Evolutionary conservation across 2,113 vertebrate species (phyloP).

Genomic region (Campylomormyrus numenius): DNA sequence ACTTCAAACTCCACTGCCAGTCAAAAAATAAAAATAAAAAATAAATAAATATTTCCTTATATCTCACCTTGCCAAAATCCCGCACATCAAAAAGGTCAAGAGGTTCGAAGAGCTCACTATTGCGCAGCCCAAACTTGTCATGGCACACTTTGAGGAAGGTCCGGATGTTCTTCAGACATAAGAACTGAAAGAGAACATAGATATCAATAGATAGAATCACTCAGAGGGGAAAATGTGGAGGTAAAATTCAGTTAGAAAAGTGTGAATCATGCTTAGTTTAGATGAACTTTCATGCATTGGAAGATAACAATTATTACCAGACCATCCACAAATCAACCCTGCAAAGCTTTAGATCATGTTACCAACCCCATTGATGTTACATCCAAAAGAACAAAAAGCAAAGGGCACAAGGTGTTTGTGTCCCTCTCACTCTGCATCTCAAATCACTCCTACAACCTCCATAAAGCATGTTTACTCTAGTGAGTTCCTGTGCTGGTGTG

Average conservation of each 20-base stretch:
- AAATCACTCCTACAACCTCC: not conserved
- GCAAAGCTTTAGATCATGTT: not conserved
- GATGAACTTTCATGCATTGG: not conserved
- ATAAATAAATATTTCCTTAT: not conserved
- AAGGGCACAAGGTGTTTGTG: not conserved
- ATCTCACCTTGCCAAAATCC: conserved; percentile 73
- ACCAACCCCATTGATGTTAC: not conserved
- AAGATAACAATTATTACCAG: not conserved
- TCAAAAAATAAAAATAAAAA: not conserved
- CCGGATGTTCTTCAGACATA: conserved; percentile 77
- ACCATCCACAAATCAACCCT: not conserved
- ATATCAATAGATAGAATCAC: not conserved
- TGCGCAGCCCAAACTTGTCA: conserved; percentile 74
- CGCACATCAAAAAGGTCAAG: conserved; percentile 77
- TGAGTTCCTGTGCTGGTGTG: not conserved
- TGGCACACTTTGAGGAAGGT: conserved; percentile 71
- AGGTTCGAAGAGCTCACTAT: conserved; percentile 74
- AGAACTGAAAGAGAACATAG: conserved; percentile 54
- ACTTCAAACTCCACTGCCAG: not conserved
- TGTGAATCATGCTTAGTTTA: not conserved
- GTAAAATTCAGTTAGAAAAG: not conserved
- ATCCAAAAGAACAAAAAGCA: not conserved
- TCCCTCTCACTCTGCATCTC: not conserved
- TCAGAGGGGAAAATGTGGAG: not conserved
- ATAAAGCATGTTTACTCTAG: not conserved